Evolutionary conservation across 2,888 invertebrate species (phyloP).

Genomic region (Acrobasis consociella): DNA sequence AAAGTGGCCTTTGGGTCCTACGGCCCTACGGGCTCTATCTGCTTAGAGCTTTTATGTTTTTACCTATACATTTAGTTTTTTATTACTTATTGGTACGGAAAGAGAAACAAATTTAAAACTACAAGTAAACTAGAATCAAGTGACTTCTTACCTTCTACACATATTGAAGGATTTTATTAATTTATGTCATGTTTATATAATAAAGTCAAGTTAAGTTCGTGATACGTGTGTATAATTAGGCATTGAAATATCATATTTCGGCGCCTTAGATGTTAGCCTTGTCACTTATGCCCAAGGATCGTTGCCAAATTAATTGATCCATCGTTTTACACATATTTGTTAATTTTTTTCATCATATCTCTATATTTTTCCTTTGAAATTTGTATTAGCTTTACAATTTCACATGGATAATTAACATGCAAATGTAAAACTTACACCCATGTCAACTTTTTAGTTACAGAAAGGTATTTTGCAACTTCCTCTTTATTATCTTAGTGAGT

Average conservation of each 20-base stretch:
- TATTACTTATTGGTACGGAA: no score
- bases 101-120: neutral
- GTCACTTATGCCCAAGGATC: slow-evolving; percentile 6
- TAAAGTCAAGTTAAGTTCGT: neutral
- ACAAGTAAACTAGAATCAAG: neutral
- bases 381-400: no score
- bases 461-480: no score
- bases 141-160: neutral
- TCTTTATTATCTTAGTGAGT: no score
- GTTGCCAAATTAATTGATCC: slow-evolving; percentile 6
- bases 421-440: no score
- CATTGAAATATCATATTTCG: slow-evolving; percentile 4
- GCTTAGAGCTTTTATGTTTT: no score
- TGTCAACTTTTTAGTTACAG: no score
- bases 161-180: neutral
- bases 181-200: neutral
- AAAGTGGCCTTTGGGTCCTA: no score
- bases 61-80: no score
- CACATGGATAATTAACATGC: no score
- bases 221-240: neutral
- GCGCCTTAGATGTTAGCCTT: slow-evolving; percentile 13
- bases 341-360: neutral
- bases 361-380: neutral
- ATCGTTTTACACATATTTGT: slow-evolving; percentile 9
- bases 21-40: no score